These are phyloP conservation scores for Battus philenor DNA, from an alignment of 1,140 invertebrate species.

Conservation along the genomic window DNA sequence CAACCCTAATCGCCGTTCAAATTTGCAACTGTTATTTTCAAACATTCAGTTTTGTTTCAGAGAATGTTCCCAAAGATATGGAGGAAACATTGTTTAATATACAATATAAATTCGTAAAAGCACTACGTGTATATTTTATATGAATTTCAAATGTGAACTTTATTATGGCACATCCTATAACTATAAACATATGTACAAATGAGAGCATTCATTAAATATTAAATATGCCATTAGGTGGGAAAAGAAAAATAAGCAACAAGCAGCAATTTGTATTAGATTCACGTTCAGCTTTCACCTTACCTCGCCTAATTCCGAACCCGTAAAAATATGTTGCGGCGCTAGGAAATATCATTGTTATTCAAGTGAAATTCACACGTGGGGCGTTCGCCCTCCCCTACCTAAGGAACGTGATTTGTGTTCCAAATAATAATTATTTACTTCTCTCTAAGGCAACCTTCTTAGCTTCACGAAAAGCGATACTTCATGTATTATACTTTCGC, in stretches of 20 bases:
- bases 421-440: slow-evolving; percentile 49
- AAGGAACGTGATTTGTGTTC: slow-evolving; percentile 32
- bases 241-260: neutral
- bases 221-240: neutral
- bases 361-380: slow-evolving; percentile 30
- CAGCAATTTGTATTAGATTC: slow-evolving; percentile 15
- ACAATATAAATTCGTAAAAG: too few species aligned
- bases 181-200: neutral
- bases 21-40: too few species aligned
- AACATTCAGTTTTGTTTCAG: too few species aligned
- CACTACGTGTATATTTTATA: too few species aligned
- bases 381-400: slow-evolving; percentile 17
- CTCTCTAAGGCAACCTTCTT: slow-evolving; percentile 17
- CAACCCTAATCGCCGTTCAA: too few species aligned
- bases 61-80: too few species aligned
- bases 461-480: neutral
- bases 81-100: too few species aligned
- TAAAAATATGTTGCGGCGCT: slow-evolving; percentile 27
- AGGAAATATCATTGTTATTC: slow-evolving; percentile 44
- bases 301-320: slow-evolving; percentile 14
- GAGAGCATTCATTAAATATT: slow-evolving; percentile 1
- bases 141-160: too few species aligned
- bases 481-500: too few species aligned
- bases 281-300: slow-evolving; percentile 15
- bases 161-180: too few species aligned